A percentile compares a stretch with the other conserved stretches of the same genome.
Evolutionary conservation across 2,888 invertebrate species (phyloP).

Genomic region (Ischnura elegans): DNA sequence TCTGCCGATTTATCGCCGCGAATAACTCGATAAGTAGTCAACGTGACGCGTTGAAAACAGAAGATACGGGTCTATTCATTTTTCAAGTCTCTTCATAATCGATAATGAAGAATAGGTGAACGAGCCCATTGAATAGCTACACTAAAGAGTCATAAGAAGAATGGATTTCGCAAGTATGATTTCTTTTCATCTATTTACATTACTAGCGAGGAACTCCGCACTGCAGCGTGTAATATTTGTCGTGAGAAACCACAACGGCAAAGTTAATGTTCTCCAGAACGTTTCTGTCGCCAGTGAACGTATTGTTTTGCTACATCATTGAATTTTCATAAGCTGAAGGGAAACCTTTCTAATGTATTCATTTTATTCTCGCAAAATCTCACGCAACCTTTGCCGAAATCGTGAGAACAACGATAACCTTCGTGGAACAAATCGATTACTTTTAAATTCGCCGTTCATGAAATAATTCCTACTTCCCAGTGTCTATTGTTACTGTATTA

Average conservation of each 20-base stretch:
- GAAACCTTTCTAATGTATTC: neutral
- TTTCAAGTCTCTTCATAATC: too few relatives aligned
- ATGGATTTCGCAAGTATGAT: neutral
- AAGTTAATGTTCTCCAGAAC: neutral
- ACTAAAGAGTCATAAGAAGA: too few relatives aligned
- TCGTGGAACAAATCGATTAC: neutral
- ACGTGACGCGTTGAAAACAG: too few relatives aligned
- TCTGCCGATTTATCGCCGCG: too few relatives aligned
- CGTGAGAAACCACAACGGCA: neutral
- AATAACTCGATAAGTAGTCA: too few relatives aligned
- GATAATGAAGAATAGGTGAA: too few relatives aligned
- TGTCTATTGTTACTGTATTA: too few relatives aligned
- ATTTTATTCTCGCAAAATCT: neutral
- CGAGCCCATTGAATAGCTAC: too few relatives aligned
- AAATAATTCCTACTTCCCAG: too few relatives aligned
- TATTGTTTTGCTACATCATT: neutral
- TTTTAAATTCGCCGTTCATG: neutral
- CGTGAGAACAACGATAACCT: neutral
- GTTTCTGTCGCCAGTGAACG: neutral
- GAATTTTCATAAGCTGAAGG: neutral
- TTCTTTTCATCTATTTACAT: neutral
- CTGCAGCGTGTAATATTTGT: neutral
- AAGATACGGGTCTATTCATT: too few relatives aligned
- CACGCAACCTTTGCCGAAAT: neutral
- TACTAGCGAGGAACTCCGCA: neutral